These are phyloP conservation scores for Sinhomidia bicolor DNA, from an alignment of 2,888 invertebrate genomes.

Conservation along the genomic window DNA sequence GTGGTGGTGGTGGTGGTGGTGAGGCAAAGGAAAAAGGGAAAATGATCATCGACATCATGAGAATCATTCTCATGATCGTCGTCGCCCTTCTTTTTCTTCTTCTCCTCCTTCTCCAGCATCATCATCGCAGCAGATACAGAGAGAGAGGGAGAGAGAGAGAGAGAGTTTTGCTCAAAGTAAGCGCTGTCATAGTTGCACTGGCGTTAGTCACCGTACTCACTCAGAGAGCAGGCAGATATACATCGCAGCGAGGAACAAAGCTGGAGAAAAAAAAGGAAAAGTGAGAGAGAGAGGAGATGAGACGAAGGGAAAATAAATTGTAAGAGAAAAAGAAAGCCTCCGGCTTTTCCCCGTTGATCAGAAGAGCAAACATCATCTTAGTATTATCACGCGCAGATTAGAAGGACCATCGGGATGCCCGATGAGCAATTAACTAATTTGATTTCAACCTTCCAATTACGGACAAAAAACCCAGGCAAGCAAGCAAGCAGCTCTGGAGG, in stretches of 20 bases:
- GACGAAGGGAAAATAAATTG: conserved; percentile 32
- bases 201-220: no score
- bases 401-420: conserved; percentile 80
- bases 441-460: conserved; percentile 81
- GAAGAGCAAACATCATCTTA: conserved; percentile 80
- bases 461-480: conserved; percentile 46
- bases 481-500: conserved; percentile 14
- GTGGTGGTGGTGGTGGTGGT: not conserved
- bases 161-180: no score
- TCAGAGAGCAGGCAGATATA: no score
- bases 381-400: conserved; percentile 81
- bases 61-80: not conserved
- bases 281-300: conserved; percentile 12
- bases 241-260: not conserved
- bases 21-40: not conserved
- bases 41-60: conserved; percentile 33
- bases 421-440: conserved; percentile 81
- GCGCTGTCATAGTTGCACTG: no score
- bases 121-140: conserved; percentile 12
- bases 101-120: conserved; percentile 38
- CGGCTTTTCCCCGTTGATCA: conserved; percentile 77
- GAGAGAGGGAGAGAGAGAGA: conserved; percentile 8
- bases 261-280: conserved; percentile 14
- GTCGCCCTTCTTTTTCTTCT: conserved; percentile 18
- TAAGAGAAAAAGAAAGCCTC: conserved; percentile 67